Conservation (phyloP, 2,797 vertebrate species). For the Protosalanx chinensis region DNA sequence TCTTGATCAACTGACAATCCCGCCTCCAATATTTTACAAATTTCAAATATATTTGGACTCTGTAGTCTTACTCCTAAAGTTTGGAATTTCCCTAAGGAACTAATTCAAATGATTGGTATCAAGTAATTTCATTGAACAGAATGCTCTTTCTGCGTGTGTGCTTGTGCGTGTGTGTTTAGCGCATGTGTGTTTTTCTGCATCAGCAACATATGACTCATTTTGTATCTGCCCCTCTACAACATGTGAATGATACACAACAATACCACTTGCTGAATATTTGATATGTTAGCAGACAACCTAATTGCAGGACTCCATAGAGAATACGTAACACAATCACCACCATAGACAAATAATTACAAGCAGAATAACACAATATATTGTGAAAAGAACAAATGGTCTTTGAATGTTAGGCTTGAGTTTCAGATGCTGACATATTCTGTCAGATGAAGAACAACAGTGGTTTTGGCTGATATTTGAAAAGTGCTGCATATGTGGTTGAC, state of each 20-base stretch:
- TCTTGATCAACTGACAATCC: slow-evolving; percentile 16
- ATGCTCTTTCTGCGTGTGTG: slow-evolving; percentile 19
- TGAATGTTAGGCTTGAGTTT: neutral
- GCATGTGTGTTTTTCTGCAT: slow-evolving; percentile 12
- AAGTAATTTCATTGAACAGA: slow-evolving; percentile 35
- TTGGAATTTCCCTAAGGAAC: slow-evolving; percentile 33
- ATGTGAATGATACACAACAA: no score
- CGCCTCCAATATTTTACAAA: slow-evolving; percentile 22
- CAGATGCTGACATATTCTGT: neutral
- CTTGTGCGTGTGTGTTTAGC: slow-evolving; percentile 2
- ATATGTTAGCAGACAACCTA: no score
- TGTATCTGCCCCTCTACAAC: neutral
- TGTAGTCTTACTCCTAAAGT: slow-evolving; percentile 26
- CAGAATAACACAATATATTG: neutral
- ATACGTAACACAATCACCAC: no score
- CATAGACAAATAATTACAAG: neutral
- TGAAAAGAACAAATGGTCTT: neutral
- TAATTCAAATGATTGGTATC: slow-evolving; percentile 46
- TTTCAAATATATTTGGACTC: slow-evolving; percentile 33
- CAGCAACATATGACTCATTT: slow-evolving; percentile 7
- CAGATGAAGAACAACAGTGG: slow-evolving; percentile 3
- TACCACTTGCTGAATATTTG: no score
- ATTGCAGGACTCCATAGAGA: no score
- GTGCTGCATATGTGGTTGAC: slow-evolving; percentile 17
- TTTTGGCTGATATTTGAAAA: slow-evolving; percentile 10